A percentile compares a stretch with the other conserved stretches of the same genome.
phyloP scores from a whole-genome alignment of 2,888 invertebrate genomes.

The Lithosia quadra region DNA sequence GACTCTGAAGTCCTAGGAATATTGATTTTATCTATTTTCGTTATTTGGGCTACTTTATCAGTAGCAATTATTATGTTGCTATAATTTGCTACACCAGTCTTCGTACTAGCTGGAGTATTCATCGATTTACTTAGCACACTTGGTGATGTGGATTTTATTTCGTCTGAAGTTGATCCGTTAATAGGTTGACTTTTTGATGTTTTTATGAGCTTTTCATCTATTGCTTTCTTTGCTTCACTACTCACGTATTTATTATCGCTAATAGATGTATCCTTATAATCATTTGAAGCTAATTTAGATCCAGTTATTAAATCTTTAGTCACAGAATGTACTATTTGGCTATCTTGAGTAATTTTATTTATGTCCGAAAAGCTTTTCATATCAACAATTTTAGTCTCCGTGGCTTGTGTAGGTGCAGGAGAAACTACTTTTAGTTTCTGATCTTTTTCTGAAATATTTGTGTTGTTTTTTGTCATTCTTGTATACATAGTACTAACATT shows the following conservation, averaged over 20 bases:
- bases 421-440: constrained; percentile 13
- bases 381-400: constrained; percentile 20
- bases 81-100: constrained; percentile 10
- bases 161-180: constrained; percentile 3
- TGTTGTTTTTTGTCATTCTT: constrained; percentile 34
- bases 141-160: constrained; percentile 16
- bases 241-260: constrained; percentile 17
- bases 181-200: constrained; percentile 8
- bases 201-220: constrained; percentile 11
- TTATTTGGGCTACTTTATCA: constrained; percentile 1
- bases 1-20: not conserved
- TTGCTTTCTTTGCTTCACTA: constrained; percentile 16
- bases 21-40: constrained; percentile 11
- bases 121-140: constrained; percentile 8
- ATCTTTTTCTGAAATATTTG: constrained; percentile 29
- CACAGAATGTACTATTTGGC: constrained; percentile 6
- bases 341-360: constrained; percentile 9
- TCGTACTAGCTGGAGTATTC: not conserved
- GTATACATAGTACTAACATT: constrained; percentile 41
- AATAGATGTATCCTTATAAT: constrained; percentile 8
- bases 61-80: constrained; percentile 14
- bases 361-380: not conserved
- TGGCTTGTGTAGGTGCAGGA: constrained; percentile 5
- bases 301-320: constrained; percentile 21
- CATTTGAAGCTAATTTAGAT: constrained; percentile 15